A percentile compares a stretch with the other conserved stretches of the same genome.
Conservation (phyloP, 2,113 vertebrate species). For the Mungos mungo region DNA sequence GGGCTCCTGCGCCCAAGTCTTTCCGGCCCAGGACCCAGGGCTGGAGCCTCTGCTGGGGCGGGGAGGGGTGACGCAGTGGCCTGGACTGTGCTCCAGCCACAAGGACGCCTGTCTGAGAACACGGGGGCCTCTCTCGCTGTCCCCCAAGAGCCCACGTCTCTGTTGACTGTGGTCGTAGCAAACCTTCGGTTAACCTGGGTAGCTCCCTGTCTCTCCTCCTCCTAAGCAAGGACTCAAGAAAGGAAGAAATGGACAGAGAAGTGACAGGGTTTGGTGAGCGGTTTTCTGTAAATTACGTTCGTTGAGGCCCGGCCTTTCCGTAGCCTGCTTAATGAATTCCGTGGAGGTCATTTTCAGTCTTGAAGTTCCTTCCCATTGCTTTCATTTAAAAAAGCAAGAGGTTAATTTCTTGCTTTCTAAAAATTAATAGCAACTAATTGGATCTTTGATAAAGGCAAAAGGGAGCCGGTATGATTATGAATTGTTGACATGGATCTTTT, state of each 20-base stretch:
- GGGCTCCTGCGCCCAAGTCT: rapidly evolving
- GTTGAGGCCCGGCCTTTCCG: neutral
- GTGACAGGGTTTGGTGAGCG: neutral
- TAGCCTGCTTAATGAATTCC: neutral
- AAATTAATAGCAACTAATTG: constrained; percentile 47
- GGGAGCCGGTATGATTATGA: neutral
- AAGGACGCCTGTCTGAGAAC: neutral
- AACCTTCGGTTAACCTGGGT: neutral
- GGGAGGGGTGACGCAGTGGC: too few relatives aligned
- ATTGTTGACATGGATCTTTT: neutral
- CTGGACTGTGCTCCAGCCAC: too few relatives aligned
- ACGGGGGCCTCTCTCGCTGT: neutral
- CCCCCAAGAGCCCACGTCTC: neutral
- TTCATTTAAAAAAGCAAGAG: neutral
- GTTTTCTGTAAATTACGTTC: neutral
- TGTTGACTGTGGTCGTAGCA: neutral
- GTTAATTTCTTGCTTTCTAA: constrained; percentile 56
- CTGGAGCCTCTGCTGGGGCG: rapidly evolving
- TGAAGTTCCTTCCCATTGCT: neutral
- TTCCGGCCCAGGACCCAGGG: neutral
- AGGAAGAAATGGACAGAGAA: neutral
- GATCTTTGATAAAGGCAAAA: neutral
- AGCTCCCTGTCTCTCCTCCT: neutral
- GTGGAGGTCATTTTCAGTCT: neutral
- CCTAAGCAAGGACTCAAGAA: neutral